Conservation (phyloP, 1,140 invertebrate species). For the Venturia canescens region DNA sequence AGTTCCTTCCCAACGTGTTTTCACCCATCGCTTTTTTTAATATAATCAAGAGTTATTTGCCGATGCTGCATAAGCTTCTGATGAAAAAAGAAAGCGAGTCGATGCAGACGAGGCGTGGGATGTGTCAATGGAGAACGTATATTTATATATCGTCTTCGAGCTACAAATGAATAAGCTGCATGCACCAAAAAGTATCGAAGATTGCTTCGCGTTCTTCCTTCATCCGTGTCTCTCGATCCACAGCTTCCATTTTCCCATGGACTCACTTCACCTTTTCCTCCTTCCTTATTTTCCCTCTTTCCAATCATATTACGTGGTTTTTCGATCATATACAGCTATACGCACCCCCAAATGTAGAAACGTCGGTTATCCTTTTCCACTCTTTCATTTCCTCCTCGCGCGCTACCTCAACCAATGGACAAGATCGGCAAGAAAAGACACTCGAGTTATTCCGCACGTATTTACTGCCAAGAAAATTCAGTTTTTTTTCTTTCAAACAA, state of each 20-base stretch:
- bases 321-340: neutral
- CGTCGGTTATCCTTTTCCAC: neutral
- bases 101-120: conserved; percentile 18
- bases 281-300: conserved; percentile 36
- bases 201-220: conserved; percentile 24
- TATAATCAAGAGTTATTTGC: conserved; percentile 57
- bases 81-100: conserved; percentile 21
- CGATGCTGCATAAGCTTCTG: conserved; percentile 16
- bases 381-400: neutral
- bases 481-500: neutral
- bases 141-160: neutral
- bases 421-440: neutral
- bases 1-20: neutral
- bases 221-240: conserved; percentile 11
- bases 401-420: neutral
- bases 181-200: conserved; percentile 17
- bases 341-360: neutral
- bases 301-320: conserved; percentile 40
- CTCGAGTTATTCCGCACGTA: conserved; percentile 15
- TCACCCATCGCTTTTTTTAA: conserved; percentile 41
- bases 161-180: neutral
- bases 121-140: neutral
- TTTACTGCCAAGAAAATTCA: conserved; percentile 24
- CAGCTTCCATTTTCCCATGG: conserved; percentile 1
- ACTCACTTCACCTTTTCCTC: conserved; percentile 7